These are phyloP conservation scores for Drosophila pegasa DNA, from an alignment of 2,888 invertebrate genomes.

Conservation along the genomic window DNA sequence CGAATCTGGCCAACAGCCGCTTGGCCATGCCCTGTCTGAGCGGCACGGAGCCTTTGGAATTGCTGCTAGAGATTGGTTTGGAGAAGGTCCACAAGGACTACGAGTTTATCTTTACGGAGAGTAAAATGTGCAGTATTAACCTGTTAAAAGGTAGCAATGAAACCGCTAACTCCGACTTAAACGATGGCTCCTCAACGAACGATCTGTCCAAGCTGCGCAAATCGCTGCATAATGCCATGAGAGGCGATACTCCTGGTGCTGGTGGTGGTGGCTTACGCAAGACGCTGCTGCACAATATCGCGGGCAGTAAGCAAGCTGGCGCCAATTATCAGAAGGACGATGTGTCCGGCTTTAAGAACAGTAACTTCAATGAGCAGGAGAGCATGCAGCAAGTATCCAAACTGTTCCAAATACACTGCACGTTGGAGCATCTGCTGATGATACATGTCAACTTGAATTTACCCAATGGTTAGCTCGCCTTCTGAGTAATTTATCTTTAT, in stretches of 20 bases:
- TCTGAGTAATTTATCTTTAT: background rate
- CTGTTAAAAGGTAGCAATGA: conserved; percentile 58
- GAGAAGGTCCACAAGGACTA: conserved; percentile 84
- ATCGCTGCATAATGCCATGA: conserved; percentile 81
- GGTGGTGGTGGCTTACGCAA: conserved; percentile 66
- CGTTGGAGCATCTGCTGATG: conserved; percentile 83
- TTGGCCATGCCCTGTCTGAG: conserved; percentile 84
- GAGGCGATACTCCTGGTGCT: conserved; percentile 49
- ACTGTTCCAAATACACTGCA: conserved; percentile 82
- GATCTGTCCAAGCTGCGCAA: conserved; percentile 80
- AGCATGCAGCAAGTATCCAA: conserved; percentile 76
- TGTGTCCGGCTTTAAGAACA: conserved; percentile 81
- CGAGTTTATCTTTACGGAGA: conserved; percentile 83
- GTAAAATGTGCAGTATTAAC: conserved; percentile 82
- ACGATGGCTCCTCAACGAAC: conserved; percentile 28
- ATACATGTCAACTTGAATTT: conserved; percentile 83
- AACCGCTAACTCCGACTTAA: background rate
- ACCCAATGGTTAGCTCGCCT: conserved; percentile 69
- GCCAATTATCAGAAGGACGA: conserved; percentile 63
- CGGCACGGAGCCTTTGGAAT: conserved; percentile 84
- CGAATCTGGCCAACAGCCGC: conserved; percentile 83
- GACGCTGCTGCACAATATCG: conserved; percentile 79
- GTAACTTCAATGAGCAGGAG: conserved; percentile 78
- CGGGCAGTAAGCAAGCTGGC: conserved; percentile 44
- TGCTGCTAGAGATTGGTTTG: conserved; percentile 84